Evolutionary conservation across 2,888 invertebrate species (phyloP).

Genomic region (Drosophila mulleri): DNA sequence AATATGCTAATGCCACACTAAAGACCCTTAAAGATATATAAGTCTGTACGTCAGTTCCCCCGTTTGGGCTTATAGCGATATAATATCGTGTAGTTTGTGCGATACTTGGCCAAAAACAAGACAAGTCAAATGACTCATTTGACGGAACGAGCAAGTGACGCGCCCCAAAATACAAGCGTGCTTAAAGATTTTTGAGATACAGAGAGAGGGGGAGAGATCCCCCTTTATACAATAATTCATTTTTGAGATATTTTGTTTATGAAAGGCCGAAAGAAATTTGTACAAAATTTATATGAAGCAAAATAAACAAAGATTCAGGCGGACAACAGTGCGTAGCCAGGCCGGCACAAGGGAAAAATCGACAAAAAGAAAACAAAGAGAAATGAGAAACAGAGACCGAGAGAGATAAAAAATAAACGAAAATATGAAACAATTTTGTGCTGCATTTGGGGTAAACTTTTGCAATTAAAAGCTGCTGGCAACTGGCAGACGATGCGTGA

Average conservation of each 20-base stretch:
- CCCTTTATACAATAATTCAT: slow-evolving; percentile 57
- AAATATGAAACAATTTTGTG: slow-evolving; percentile 44
- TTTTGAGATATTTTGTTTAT: slow-evolving; percentile 63
- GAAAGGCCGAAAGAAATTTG: slow-evolving; percentile 52
- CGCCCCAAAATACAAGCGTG: slow-evolving; percentile 46
- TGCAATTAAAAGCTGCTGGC: slow-evolving; percentile 62
- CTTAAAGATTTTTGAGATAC: slow-evolving; percentile 21
- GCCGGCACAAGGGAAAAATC: slow-evolving; percentile 34
- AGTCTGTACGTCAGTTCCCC: slow-evolving; percentile 5
- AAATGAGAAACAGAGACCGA: background rate
- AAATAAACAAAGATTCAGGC: slow-evolving; percentile 59
- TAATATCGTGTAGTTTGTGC: slow-evolving; percentile 33
- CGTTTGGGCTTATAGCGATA: slow-evolving; percentile 34
- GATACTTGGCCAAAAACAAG: slow-evolving; percentile 29
- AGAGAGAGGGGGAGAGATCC: slow-evolving; percentile 20
- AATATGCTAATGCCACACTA: slow-evolving; percentile 18
- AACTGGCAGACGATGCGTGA: slow-evolving; percentile 43
- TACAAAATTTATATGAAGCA: slow-evolving; percentile 50
- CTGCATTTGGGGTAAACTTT: slow-evolving; percentile 59
- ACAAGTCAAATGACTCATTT: slow-evolving; percentile 58
- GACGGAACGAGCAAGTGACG: slow-evolving; percentile 30
- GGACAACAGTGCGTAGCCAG: slow-evolving; percentile 39
- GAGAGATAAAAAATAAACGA: slow-evolving; percentile 17
- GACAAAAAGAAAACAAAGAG: background rate
- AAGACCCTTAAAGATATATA: background rate